Percentiles rank a stretch among this genome's conserved stretches.
Evolutionary conservation across 2,797 vertebrate genomes (phyloP).

Genomic region (Austrolebias charrua): DNA sequence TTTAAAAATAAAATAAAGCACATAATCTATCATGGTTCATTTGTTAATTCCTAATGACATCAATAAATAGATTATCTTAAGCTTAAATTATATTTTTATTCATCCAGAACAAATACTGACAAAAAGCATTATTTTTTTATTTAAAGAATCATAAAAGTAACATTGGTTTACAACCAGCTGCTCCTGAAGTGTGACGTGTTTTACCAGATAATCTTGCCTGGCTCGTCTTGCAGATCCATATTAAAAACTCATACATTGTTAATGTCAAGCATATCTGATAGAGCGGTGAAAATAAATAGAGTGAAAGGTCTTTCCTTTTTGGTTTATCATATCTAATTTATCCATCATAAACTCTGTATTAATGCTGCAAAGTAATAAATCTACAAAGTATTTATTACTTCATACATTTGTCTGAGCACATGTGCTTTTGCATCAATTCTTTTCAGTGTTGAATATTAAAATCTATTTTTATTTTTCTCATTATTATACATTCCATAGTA

Average conservation of each 20-base stretch:
- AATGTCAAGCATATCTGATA: background rate
- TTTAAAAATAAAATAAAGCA: background rate
- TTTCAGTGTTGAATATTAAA: background rate
- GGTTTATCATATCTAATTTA: constrained; percentile 17
- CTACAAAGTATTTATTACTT: constrained; percentile 12
- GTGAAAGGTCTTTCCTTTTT: constrained; percentile 5
- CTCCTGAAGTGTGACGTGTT: background rate
- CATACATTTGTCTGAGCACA: constrained; percentile 7
- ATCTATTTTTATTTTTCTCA: background rate
- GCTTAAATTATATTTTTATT: background rate
- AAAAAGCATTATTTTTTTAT: background rate
- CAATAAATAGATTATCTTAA: background rate
- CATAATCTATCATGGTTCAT: background rate
- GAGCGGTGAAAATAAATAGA: constrained; percentile 1
- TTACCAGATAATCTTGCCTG: background rate
- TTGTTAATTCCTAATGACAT: background rate
- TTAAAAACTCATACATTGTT: no score
- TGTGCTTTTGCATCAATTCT: constrained; percentile 24
- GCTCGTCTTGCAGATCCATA: no score
- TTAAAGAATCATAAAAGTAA: background rate
- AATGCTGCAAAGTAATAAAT: constrained; percentile 6
- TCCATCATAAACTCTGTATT: constrained; percentile 9
- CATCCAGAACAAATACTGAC: background rate
- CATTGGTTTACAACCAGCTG: background rate
- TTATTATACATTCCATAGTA: constrained; percentile 15